These are phyloP conservation scores for Nowickia ferox DNA, from an alignment of 2,888 invertebrate genomes.

Conservation along the genomic window DNA sequence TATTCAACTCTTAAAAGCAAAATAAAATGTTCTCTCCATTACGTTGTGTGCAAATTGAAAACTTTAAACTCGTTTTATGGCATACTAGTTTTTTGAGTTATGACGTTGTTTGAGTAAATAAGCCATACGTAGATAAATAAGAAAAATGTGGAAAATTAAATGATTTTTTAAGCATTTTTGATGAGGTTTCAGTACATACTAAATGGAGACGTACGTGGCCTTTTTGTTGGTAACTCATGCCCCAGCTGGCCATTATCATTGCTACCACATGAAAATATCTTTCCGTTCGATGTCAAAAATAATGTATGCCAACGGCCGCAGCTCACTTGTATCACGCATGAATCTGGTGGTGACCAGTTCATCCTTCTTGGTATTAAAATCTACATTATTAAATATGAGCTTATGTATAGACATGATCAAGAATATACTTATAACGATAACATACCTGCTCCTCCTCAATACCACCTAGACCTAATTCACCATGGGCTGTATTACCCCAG, in stretches of 20 bases:
- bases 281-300: constrained; percentile 89
- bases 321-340: constrained; percentile 85
- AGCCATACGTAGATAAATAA: not conserved
- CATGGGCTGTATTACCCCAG: constrained; percentile 91
- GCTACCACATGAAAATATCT: constrained; percentile 94
- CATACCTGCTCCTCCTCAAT: constrained; percentile 87
- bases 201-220: constrained; percentile 87
- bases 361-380: constrained; percentile 86
- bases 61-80: no score
- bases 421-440: not conserved
- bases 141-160: constrained; percentile 23
- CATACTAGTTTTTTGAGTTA: no score
- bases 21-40: no score
- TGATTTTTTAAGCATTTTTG: constrained; percentile 52
- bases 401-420: not conserved
- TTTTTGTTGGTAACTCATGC: constrained; percentile 86
- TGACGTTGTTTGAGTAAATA: no score
- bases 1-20: no score
- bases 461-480: constrained; percentile 91
- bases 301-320: constrained; percentile 94
- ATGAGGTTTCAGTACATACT: constrained; percentile 84
- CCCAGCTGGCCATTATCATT: constrained; percentile 97
- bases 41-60: no score
- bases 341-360: constrained; percentile 85
- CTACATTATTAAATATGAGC: constrained; percentile 81